These are phyloP conservation scores for Microctenopoma steveboyesi DNA, from an alignment of 2,797 vertebrate genomes.

Conservation along the genomic window DNA sequence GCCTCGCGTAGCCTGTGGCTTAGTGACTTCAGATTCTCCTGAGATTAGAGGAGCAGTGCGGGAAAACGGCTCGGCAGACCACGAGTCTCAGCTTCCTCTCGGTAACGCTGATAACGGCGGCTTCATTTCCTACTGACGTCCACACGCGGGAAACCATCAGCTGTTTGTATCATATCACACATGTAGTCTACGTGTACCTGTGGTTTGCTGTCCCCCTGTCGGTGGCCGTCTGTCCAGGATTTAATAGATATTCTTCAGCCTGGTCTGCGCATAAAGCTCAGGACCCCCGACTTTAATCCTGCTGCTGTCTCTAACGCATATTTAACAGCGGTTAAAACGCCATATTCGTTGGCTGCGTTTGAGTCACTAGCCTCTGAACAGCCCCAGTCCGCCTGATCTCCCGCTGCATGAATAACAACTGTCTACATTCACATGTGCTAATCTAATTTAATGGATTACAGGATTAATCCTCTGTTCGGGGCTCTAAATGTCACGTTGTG, in stretches of 20 bases:
- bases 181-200: neutral
- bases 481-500: neutral
- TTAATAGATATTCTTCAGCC: neutral
- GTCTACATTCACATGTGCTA: neutral
- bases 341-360: neutral
- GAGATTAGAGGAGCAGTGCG: slow-evolving; percentile 29
- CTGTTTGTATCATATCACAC: neutral
- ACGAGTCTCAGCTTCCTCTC: slow-evolving; percentile 49
- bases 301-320: too few relatives aligned
- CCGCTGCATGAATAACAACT: neutral
- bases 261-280: neutral
- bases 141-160: slow-evolving; percentile 31
- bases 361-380: neutral
- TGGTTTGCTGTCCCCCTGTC: slow-evolving; percentile 10
- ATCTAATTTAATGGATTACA: neutral
- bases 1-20: slow-evolving; percentile 50
- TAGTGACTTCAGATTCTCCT: slow-evolving; percentile 46
- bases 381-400: neutral
- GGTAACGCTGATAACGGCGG: slow-evolving; percentile 30
- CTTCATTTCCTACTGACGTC: slow-evolving; percentile 57
- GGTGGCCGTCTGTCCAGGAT: neutral
- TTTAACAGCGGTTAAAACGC: neutral
- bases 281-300: neutral
- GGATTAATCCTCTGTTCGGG: too few relatives aligned
- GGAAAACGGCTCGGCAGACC: slow-evolving; percentile 20